phyloP scores from a whole-genome alignment of 2,113 vertebrate species.

The Suricata suricatta region DNA sequence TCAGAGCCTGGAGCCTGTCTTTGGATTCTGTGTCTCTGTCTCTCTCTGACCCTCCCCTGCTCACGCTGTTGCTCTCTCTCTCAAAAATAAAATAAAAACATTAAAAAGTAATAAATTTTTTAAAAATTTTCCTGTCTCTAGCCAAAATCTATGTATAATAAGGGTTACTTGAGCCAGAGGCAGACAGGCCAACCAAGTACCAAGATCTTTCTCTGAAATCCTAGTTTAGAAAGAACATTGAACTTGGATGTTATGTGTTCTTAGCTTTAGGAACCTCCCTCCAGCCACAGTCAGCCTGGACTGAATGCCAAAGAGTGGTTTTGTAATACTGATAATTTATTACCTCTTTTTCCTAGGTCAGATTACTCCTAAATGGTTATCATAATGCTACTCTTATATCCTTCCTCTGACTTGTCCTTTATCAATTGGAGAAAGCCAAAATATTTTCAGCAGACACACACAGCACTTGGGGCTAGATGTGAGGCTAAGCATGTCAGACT shows the following conservation, averaged over 20 bases:
- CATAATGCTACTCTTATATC: neutral
- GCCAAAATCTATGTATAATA: neutral
- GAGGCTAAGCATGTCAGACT: neutral
- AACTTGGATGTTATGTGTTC: neutral
- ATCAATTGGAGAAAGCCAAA: neutral
- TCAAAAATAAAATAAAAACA: no score
- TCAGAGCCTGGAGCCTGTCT: no score
- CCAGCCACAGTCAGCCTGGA: neutral
- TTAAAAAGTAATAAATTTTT: no score
- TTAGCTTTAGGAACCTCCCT: neutral
- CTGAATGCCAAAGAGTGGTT: slow-evolving; percentile 1
- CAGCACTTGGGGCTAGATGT: neutral
- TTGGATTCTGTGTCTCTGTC: no score
- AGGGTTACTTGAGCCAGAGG: neutral
- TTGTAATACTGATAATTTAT: neutral
- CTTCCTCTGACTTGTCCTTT: slow-evolving; percentile 19
- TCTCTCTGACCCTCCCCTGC: no score
- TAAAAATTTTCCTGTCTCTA: neutral
- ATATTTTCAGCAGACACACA: neutral
- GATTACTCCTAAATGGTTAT: slow-evolving; percentile 30
- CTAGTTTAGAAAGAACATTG: neutral
- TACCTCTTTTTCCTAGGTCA: neutral
- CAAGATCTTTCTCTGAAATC: neutral
- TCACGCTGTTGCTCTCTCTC: no score
- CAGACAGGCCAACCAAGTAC: neutral